Evolutionary conservation across 2,888 invertebrate species (phyloP), one percentile per base, ranked within the genome.

Genomic region (Suillia variegata): DNA sequence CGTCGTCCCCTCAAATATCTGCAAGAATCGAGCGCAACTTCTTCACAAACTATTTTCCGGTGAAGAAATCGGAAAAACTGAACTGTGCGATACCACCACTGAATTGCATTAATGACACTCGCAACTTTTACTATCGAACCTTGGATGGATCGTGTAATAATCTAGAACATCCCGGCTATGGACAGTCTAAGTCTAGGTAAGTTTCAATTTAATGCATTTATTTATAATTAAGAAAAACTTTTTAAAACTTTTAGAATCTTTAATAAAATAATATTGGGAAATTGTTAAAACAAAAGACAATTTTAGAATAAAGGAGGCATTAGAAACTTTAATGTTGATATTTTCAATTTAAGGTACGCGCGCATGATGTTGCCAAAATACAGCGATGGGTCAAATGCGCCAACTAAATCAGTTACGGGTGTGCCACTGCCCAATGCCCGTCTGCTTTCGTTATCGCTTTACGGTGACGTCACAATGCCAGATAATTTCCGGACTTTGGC

Each of bases 81-180:
- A 62, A 56, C 22, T 78, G 78, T 45, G 70, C 75, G 5, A 26
- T 70, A 15, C 67, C 75, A 2, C 78, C 77, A 0, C 10, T 20
- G 0, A 68, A 71, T 33, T 78, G 78, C 38, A 53, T 68, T 0
- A 77, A 73, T 49, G 63, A 71, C 12, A 64, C 71, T 0, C 67
- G 38, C 12, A 75, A 71, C 45, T 64, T 73, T 45, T 65, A 70
- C n/a, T 78, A 71, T 58, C 73, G 78, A 13, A 70, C 64, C n/a
- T 58, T 66, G 12, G 78, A 78, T 59, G 78, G 78, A 0, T 62
- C 79, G 1, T 78, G 78, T 42, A 78, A 78, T 48, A 78, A 77
- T 47, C 62, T 79, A 2, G 45, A 68, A 15, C 63, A 72, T 54
- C 74, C 70, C 12, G 63, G 58, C 1, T 69, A 58, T 56, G 71